Evolutionary conservation across 2,113 vertebrate genomes (phyloP).

Genomic region (Rafetus swinhoei): DNA sequence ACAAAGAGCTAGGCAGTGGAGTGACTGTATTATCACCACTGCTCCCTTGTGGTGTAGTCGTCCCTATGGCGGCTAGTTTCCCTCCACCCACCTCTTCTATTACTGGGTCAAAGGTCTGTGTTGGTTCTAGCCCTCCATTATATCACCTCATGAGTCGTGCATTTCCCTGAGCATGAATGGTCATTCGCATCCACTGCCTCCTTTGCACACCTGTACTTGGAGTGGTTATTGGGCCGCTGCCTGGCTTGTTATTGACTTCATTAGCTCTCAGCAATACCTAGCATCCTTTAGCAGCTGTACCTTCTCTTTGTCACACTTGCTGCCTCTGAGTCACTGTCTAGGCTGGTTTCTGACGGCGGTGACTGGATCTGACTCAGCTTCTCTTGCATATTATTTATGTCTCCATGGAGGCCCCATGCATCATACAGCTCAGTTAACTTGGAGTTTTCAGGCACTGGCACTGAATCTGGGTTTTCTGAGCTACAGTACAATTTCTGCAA

Average conservation of each 20-base stretch:
- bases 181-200: background rate
- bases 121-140: background rate
- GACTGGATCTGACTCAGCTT: background rate
- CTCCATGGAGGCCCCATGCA: conserved; percentile 14
- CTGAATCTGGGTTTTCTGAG: background rate
- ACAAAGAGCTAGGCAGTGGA: background rate
- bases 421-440: conserved; percentile 17
- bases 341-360: rapidly evolving
- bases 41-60: background rate
- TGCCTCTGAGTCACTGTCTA: rapidly evolving
- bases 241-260: rapidly evolving
- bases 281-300: background rate
- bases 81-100: rapidly evolving
- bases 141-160: background rate
- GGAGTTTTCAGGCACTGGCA: background rate
- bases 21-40: background rate
- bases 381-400: background rate
- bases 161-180: background rate
- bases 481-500: conserved; percentile 12
- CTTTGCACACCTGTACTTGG: background rate
- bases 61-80: background rate
- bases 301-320: background rate
- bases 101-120: background rate
- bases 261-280: rapidly evolving
- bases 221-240: background rate